Evolutionary conservation across 2,888 invertebrate genomes (phyloP).

Genomic region (Oegoconia quadripuncta): DNA sequence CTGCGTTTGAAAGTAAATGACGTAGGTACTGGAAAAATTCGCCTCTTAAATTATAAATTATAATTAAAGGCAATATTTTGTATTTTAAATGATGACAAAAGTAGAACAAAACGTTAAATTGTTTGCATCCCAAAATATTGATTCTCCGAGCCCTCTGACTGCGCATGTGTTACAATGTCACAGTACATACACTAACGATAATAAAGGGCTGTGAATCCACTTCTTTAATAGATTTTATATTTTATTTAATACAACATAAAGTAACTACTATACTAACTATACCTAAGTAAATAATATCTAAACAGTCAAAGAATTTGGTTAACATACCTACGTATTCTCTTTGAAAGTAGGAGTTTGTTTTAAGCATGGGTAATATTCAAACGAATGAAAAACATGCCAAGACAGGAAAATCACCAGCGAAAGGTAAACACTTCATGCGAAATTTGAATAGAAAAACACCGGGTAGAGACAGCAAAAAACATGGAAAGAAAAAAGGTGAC

Average conservation of each 20-base stretch:
- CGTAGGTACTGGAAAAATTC: no score
- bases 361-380: constrained; percentile 77
- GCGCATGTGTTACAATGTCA: constrained; percentile 32
- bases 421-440: constrained; percentile 77
- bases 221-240: constrained; percentile 12
- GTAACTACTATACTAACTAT: no score
- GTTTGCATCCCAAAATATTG: constrained; percentile 31
- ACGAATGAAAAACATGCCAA: constrained; percentile 72
- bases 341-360: constrained; percentile 3
- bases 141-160: constrained; percentile 22
- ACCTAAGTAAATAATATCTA: no score
- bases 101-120: neutral
- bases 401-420: constrained; percentile 76
- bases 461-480: constrained; percentile 64
- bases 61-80: no score
- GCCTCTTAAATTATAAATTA: no score
- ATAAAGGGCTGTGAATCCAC: constrained; percentile 48
- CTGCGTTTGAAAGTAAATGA: no score
- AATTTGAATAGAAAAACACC: constrained; percentile 67
- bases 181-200: constrained; percentile 7
- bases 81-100: neutral
- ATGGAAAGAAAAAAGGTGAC: constrained; percentile 60
- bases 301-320: neutral
- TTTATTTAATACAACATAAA: neutral
- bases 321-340: neutral